phyloP scores from a whole-genome alignment of 2,888 invertebrate genomes.

The Drosophila anceps region DNA sequence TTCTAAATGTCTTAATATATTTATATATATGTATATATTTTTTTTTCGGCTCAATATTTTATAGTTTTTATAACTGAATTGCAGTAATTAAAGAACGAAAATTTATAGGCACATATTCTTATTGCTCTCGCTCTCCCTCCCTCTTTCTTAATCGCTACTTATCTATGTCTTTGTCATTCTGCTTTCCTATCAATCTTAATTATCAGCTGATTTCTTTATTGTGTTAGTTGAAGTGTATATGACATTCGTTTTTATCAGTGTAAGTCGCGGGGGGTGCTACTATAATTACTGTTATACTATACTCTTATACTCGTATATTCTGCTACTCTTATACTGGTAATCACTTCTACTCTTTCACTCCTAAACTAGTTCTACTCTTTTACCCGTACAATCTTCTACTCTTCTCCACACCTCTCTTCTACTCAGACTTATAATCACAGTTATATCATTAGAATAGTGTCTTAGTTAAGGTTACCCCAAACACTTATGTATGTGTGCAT shows the following conservation, averaged over 20 bases:
- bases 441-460: constrained; percentile 1
- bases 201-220: background rate
- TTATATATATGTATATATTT: constrained; percentile 40
- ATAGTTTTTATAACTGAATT: constrained; percentile 58
- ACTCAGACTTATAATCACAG: background rate
- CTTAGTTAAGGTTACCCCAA: background rate
- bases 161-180: constrained; percentile 1
- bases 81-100: constrained; percentile 43
- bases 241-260: constrained; percentile 17
- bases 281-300: background rate
- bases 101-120: background rate
- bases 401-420: no score
- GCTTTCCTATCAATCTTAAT: background rate
- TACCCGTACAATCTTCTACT: no score
- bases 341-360: background rate
- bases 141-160: background rate
- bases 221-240: background rate
- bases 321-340: background rate
- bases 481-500: background rate
- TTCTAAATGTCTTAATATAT: constrained; percentile 62
- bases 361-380: no score
- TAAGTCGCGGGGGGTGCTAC: background rate
- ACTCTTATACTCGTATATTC: background rate
- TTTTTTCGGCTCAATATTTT: constrained; percentile 53
- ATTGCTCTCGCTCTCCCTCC: no score